Base-by-base conservation (phyloP, 1,140 invertebrate species). In the Whitmania pigra region DNA sequence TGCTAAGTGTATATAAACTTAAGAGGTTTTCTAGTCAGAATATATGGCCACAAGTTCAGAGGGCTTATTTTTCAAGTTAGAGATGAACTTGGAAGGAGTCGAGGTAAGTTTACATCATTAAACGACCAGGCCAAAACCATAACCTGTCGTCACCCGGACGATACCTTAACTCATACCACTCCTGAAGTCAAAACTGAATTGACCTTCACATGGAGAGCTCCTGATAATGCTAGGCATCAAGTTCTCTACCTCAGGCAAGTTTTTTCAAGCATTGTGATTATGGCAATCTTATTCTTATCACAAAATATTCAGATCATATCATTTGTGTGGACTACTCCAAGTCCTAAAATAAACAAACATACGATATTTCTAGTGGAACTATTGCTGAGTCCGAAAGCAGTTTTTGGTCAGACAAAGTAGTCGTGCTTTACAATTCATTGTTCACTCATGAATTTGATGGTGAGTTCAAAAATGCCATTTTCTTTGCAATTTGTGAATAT, bases 81-180 rank as follows among this genome's bases (percentile, higher is more conserved):
- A 31, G 57, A 63, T 63, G 57, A 63, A 20, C 22, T 63, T 25
- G 29, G 57, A 25, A 63, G 57, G 57, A 63, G 22, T 31, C 57
- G 57, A 63, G 57, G 57, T 18, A 63, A 31, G 29, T 63, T 63
- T 63, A 31, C 3, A 1, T 63, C 22, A 7, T 22, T n/a, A 13
- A 6, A 22, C 57, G 15, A 15, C 22, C 22, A 25, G 11, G 57
- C 20, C 22, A 63, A 63, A 31, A 63, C 57, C 4, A 63, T 63
- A 31, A 63, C 22, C 57, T 63, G 57, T 13, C 22, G 29, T 7
- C 57, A 63, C 29, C 22, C 22, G 9, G 22, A 63, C 15, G 57
- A 63, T n/a, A 63, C 57, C 15, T 25, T 63, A 13, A 63, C 57
- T 31, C 57, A 63, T 13, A 63, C 22, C 13, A 63, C 22, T 31